phyloP scores from a whole-genome alignment of 2,888 invertebrate genomes.

The Amphiduros pacificus region DNA sequence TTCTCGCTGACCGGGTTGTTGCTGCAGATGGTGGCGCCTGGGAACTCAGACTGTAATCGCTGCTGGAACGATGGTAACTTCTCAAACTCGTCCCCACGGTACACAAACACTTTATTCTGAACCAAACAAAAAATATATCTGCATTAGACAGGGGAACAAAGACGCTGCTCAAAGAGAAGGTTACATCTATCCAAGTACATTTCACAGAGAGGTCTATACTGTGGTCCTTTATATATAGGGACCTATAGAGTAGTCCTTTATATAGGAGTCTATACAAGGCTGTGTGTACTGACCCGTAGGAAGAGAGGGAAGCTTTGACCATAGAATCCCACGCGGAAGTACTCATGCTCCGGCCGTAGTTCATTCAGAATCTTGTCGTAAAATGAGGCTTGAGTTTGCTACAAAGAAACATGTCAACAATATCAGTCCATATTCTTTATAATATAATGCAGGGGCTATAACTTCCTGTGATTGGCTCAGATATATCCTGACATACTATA shows the following conservation, averaged over 20 bases:
- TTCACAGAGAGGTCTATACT: background rate
- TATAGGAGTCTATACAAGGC: too few species aligned
- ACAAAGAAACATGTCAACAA: slow-evolving; percentile 33
- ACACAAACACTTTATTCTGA: slow-evolving; percentile 56
- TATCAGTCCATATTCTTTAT: too few species aligned
- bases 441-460: background rate
- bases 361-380: slow-evolving; percentile 87
- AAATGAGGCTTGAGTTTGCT: slow-evolving; percentile 83
- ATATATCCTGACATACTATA: too few species aligned
- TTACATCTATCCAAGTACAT: background rate
- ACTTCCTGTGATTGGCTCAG: too few species aligned
- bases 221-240: too few species aligned
- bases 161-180: too few species aligned
- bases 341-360: slow-evolving; percentile 88
- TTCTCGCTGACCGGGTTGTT: slow-evolving; percentile 39
- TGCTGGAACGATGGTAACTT: slow-evolving; percentile 46
- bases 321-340: slow-evolving; percentile 93
- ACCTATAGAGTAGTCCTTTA: too few species aligned
- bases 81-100: slow-evolving; percentile 52
- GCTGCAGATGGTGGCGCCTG: slow-evolving; percentile 41
- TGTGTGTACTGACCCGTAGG: slow-evolving; percentile 73
- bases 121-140: slow-evolving; percentile 19
- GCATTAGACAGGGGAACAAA: too few species aligned
- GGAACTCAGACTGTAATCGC: slow-evolving; percentile 48
- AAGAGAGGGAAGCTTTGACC: slow-evolving; percentile 92